Base-by-base conservation (phyloP, 1,140 invertebrate species). In the Scaptodrosophila lebanonensis region DNA sequence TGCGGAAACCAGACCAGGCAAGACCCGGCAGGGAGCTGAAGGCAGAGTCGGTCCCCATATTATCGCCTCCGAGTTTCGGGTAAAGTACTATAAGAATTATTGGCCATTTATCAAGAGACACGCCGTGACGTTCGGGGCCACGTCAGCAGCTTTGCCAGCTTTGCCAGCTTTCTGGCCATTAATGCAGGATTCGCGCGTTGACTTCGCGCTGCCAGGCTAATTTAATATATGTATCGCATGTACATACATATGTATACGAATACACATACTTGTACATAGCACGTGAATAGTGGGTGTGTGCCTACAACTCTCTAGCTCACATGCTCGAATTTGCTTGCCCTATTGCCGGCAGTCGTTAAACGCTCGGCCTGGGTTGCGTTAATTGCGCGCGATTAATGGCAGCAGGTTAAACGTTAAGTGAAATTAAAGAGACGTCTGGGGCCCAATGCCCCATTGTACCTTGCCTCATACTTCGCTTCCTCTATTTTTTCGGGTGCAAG, bases 331-430 rank as follows among this genome's bases (percentile, higher is more conserved):
- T 29, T 29, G 27, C 35, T 40, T 36, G 60, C 27, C 51, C 67
- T 51, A 59, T 25, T 25, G 56, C 38, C 62, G 54, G 64, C 73
- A 77, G 5, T 29, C 9, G 5, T 75, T 75, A 75, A 82, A 82
- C 69, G 65, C 75, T n/a, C n/a, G n/a, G n/a, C n/a, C n/a, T 33
- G 32, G 6, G 8, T 33, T n/a, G 69, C 75, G 75, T 79, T 79
- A 79, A 79, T 79, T 79, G 75, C 69, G 66, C 75, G 66, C 75
- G 64, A 79, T 79, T 79, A 79, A 79, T 79, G 75, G 66, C 75
- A 79, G 77, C 75, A 82, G 75, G 75, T 79, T 79, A 82, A 79
- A 82, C 57, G 75, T 79, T 79, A 77, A 77, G 73, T 79, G 75
- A 77, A 77, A 77, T 77, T 79, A 77, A 77, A 77, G 75, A 79